phyloP scores from a whole-genome alignment of 1,140 invertebrate species.

The Trichonephila clavipes region DNA sequence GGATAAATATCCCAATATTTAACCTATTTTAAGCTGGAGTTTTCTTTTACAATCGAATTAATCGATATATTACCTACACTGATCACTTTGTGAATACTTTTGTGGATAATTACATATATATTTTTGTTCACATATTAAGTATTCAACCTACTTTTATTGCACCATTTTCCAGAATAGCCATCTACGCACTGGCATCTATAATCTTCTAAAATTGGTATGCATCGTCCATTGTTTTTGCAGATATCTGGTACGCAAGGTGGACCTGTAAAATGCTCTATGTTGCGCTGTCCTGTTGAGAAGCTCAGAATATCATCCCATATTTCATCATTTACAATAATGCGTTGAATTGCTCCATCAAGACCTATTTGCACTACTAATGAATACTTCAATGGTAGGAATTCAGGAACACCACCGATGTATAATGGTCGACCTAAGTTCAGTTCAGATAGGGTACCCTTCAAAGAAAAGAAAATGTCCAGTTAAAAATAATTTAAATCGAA shows the following conservation, averaged over 20 bases:
- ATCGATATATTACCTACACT: too few relatives aligned
- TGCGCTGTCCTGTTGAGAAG: constrained; percentile 80
- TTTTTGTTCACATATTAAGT: not conserved
- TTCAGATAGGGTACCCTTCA: constrained; percentile 87
- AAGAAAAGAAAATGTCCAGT: not conserved
- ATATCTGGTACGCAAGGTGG: constrained; percentile 85
- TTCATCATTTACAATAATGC: constrained; percentile 91
- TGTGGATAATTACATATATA: not conserved
- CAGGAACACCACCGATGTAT: constrained; percentile 92
- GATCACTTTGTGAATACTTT: too few relatives aligned
- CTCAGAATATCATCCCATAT: constrained; percentile 82
- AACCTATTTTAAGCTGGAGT: too few relatives aligned
- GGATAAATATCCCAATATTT: too few relatives aligned
- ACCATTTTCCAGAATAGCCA: constrained; percentile 86
- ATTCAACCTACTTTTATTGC: constrained; percentile 86
- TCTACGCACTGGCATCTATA: constrained; percentile 87
- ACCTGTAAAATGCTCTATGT: constrained; percentile 86
- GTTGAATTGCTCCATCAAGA: constrained; percentile 91
- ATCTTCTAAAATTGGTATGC: constrained; percentile 87
- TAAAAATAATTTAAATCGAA: not conserved
- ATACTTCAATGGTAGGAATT: constrained; percentile 78
- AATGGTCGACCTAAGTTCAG: constrained; percentile 91
- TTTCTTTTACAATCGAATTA: too few relatives aligned
- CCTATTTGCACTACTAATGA: constrained; percentile 82
- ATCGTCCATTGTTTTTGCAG: constrained; percentile 89